These are phyloP conservation scores for Tillus elongatus DNA, from an alignment of 2,888 invertebrate genomes.

Conservation along the genomic window DNA sequence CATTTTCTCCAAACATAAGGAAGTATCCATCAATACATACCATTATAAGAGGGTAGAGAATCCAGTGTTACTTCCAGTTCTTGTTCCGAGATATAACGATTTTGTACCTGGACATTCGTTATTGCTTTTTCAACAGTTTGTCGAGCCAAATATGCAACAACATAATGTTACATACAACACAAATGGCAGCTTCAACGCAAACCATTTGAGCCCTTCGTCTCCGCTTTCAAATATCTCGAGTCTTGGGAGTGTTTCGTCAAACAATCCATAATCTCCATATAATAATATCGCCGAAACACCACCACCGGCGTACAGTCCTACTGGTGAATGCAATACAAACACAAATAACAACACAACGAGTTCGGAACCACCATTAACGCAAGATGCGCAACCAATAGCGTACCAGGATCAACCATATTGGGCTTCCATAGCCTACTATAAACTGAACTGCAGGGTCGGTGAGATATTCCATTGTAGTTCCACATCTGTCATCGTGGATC, in stretches of 20 bases:
- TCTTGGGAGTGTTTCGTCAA: conserved; percentile 51
- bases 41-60: conserved; percentile 97
- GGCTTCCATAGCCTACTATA: conserved; percentile 98
- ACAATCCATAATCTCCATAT: conserved; percentile 60
- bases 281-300: conserved; percentile 82
- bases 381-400: conserved; percentile 77
- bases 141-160: conserved; percentile 84
- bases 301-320: conserved; percentile 88
- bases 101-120: conserved; percentile 85
- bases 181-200: conserved; percentile 64
- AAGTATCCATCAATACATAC: conserved; percentile 99
- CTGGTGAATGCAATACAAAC: conserved; percentile 65
- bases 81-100: conserved; percentile 95
- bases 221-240: conserved; percentile 56
- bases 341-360: conserved; percentile 44
- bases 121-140: conserved; percentile 70
- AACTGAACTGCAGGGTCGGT: conserved; percentile 94
- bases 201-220: conserved; percentile 49
- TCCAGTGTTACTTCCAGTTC: conserved; percentile 92
- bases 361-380: conserved; percentile 37
- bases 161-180: conserved; percentile 83
- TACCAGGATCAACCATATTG: conserved; percentile 92
- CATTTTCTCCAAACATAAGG: conserved; percentile 96
- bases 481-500: conserved; percentile 87
- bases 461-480: conserved; percentile 91